Conservation (phyloP, 1,140 invertebrate genomes). For the Plutomurus gul region DNA sequence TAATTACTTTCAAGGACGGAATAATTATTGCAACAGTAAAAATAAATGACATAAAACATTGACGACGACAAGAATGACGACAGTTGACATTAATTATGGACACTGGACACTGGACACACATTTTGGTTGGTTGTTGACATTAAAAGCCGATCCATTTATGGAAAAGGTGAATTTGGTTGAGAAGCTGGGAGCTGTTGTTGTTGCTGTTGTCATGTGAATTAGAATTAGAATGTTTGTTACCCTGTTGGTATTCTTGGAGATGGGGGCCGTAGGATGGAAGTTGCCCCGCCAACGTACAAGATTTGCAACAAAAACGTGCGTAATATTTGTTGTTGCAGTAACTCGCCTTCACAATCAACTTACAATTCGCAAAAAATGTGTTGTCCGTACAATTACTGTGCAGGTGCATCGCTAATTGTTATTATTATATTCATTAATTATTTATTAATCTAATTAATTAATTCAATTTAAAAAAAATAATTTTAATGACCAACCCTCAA, state of each 20-base stretch:
- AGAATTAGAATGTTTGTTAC: background rate
- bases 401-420: conserved; percentile 74
- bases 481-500: background rate
- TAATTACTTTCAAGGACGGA: background rate
- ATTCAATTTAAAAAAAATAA: background rate
- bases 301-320: conserved; percentile 88
- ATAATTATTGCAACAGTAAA: background rate
- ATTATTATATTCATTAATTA: too few relatives aligned
- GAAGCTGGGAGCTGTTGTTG: too few relatives aligned
- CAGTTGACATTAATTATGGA: too few relatives aligned
- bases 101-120: too few relatives aligned
- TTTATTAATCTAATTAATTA: background rate
- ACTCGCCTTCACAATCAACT: conserved; percentile 76
- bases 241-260: conserved; percentile 54
- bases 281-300: conserved; percentile 82
- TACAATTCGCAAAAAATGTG: conserved; percentile 85
- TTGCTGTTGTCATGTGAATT: background rate
- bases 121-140: too few relatives aligned
- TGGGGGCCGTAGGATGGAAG: conserved; percentile 61
- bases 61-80: too few relatives aligned
- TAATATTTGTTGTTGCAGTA: conserved; percentile 88
- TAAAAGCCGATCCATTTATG: too few relatives aligned
- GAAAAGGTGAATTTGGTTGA: background rate
- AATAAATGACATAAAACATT: too few relatives aligned
- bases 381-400: conserved; percentile 82